phyloP scores from a whole-genome alignment of 2,888 invertebrate species.

The Ormia ochracea region DNA sequence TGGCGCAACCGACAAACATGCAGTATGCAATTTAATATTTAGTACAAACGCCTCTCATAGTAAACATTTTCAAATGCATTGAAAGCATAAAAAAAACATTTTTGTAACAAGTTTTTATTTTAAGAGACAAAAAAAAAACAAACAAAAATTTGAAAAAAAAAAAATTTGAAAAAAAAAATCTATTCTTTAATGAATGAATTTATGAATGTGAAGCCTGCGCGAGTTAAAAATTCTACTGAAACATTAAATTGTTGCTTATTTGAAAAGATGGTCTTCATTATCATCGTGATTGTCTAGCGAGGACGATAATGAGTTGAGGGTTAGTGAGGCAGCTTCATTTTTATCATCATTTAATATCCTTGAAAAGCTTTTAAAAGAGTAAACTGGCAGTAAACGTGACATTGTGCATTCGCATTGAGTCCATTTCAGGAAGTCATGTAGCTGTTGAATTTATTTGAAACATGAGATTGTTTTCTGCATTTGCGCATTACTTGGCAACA shows the following conservation, averaged over 20 bases:
- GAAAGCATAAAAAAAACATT: conserved; percentile 5
- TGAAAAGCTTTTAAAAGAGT: conserved; percentile 46
- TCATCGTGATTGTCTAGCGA: conserved; percentile 41
- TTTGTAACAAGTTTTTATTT: conserved; percentile 46
- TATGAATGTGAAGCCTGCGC: background rate
- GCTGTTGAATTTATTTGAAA: background rate
- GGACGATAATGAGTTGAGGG: conserved; percentile 32
- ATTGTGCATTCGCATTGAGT: conserved; percentile 1
- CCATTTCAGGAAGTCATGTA: conserved; percentile 1
- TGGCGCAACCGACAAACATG: background rate
- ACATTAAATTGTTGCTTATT: conserved; percentile 42
- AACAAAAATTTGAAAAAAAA: too few relatives aligned
- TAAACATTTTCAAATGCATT: conserved; percentile 1
- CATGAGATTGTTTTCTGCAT: background rate
- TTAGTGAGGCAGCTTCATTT: background rate
- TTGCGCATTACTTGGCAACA: background rate
- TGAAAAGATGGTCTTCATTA: conserved; percentile 13
- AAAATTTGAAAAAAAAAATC: background rate
- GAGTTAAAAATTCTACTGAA: background rate
- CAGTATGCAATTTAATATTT: background rate
- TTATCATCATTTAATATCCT: conserved; percentile 35
- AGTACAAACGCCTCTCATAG: conserved; percentile 41
- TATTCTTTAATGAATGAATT: conserved; percentile 48
- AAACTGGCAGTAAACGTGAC: conserved; percentile 41
- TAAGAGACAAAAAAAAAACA: too few relatives aligned